Conservation (phyloP, 2,797 vertebrate species). For the Lindbergichthys nudifrons region DNA sequence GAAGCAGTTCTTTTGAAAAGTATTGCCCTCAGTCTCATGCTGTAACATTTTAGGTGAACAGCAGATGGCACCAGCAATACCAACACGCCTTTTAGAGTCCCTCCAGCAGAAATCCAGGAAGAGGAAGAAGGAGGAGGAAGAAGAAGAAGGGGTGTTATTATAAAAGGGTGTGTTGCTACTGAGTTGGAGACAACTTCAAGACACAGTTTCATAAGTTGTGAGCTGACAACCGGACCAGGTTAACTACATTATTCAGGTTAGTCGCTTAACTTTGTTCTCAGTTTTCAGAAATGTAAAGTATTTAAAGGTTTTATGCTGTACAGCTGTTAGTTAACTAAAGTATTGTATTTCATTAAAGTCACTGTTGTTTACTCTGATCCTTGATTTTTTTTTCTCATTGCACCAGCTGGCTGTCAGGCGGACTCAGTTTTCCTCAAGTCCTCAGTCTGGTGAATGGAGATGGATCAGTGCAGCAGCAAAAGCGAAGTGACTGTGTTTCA, state of each 20-base stretch:
- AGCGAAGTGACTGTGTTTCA: constrained; percentile 16
- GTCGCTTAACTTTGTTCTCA: constrained; percentile 1
- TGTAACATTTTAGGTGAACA: constrained; percentile 11
- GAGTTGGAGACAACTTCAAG: not conserved
- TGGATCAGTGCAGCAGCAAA: constrained; percentile 29
- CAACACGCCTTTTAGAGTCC: not conserved
- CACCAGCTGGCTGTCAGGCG: not conserved
- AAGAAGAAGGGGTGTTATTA: constrained; percentile 17
- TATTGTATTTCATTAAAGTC: not conserved
- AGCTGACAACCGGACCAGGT: not conserved
- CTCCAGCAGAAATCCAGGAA: not conserved
- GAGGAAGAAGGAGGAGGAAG: constrained; percentile 42
- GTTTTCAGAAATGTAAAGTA: not conserved
- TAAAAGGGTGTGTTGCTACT: constrained; percentile 44
- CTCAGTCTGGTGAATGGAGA: constrained; percentile 27
- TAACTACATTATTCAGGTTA: constrained; percentile 27
- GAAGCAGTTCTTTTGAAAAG: not conserved
- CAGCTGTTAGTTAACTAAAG: not conserved
- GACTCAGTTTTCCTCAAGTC: not conserved
- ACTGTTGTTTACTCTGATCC: not conserved
- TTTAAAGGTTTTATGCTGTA: not conserved
- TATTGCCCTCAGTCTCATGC: not conserved
- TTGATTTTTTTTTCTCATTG: not conserved
- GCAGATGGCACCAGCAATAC: constrained; percentile 47
- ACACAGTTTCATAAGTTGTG: constrained; percentile 7